Evolutionary conservation across 2,888 invertebrate species (phyloP), one percentile per base, ranked within the genome.

Genomic region (Spodoptera littoralis): DNA sequence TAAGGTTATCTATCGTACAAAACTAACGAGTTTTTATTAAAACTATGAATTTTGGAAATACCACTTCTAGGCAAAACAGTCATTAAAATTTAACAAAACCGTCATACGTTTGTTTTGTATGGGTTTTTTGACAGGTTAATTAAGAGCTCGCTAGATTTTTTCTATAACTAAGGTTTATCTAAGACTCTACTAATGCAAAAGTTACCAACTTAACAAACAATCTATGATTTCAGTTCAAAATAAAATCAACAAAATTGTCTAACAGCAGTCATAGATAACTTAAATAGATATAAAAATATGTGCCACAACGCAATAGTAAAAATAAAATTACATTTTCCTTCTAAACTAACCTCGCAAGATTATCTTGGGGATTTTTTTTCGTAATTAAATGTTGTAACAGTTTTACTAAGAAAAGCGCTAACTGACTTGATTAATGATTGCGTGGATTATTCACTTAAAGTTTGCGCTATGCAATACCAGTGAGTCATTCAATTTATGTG

Each of bases 391-490:
- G 24, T 72, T 53, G 65, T 22, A 53, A 65, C 42, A 4, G 5
- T 11, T 22, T 47, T 50, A 46, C 43, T 30, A 24, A 54, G 44
- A 59, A 65, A 68, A 44, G 52, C 53, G 65, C 43, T 43, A 49
- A 46, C 30, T n/a, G 55, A 50, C 45, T 56, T 56, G 30, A 50
- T 54, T 58, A 50, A 58, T 41, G 53, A 47, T 65, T 51, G 30
- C 53, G 18, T n/a, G 41, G 50, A 47, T 6, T 8, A 22, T 65
- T 43, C 59, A 65, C 49, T 65, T 41, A 42, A 65, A 53, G 45
- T 58, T 67, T 30, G 53, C 52, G 24, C 36, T 52, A 52, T 71
- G 68, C 56, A 71, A 70, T 63, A 52, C 42, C 30, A 46, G 52
- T 63, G 43, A 49, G 30, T 56, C 48, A 49, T 56, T 46, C 27